Conservation (phyloP, 2,797 vertebrate species). For the Lepidocolaptes lacrymiger region DNA sequence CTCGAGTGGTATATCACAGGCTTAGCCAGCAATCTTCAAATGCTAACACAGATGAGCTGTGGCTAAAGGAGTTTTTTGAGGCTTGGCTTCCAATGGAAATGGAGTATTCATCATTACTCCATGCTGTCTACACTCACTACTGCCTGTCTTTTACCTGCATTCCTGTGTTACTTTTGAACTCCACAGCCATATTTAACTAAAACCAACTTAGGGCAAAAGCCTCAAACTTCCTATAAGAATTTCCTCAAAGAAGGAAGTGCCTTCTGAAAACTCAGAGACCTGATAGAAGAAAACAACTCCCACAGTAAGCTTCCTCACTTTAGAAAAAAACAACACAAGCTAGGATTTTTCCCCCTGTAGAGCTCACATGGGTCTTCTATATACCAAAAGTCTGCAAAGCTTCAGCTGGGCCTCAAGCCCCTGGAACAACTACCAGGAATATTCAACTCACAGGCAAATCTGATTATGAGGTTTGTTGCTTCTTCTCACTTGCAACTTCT, state of each 20-base stretch:
- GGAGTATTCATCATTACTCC: not conserved
- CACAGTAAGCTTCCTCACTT: not conserved
- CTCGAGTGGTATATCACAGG: not conserved
- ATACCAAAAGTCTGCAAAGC: not conserved
- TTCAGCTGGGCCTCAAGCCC: not conserved
- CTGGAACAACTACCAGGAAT: not conserved
- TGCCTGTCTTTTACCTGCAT: not conserved
- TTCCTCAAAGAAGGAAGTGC: not conserved
- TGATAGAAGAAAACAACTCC: not conserved
- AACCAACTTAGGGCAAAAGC: not conserved
- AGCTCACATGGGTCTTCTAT: not conserved
- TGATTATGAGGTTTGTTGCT: not conserved
- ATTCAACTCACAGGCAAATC: not conserved
- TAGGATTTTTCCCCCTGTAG: not conserved
- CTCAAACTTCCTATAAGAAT: not conserved
- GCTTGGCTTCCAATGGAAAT: conserved; percentile 26
- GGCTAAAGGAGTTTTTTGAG: conserved; percentile 1
- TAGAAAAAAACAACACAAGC: not conserved
- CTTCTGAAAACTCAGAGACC: not conserved
- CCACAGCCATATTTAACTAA: not conserved
- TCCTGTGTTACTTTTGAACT: not conserved
- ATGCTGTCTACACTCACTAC: not conserved
- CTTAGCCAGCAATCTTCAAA: not conserved
- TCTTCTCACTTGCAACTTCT: not conserved
- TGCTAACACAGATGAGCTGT: not conserved